A percentile compares a stretch with the other conserved stretches of the same genome.
These are phyloP conservation scores for Colletes gigas DNA, from an alignment of 1,140 invertebrate genomes.

Conservation along the genomic window DNA sequence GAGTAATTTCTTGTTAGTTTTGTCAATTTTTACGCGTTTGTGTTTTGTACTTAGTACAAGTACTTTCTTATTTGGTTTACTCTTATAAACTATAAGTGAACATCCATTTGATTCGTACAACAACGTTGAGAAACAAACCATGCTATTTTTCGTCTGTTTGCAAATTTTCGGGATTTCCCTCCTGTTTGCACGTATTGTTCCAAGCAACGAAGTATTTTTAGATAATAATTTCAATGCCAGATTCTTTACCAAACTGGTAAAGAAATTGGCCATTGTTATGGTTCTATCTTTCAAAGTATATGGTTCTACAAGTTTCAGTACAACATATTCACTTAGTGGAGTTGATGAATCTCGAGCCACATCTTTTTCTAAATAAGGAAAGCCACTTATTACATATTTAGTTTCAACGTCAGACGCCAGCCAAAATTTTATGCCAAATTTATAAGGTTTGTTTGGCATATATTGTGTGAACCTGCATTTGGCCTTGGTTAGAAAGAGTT, in stretches of 20 bases:
- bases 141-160: constrained; percentile 43
- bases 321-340: constrained; percentile 15
- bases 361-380: constrained; percentile 73
- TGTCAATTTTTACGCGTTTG: too few species aligned
- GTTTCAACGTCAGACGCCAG: constrained; percentile 53
- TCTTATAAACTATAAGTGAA: constrained; percentile 57
- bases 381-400: not conserved
- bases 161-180: too few species aligned
- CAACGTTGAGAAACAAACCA: constrained; percentile 39
- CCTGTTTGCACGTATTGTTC: not conserved
- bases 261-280: too few species aligned
- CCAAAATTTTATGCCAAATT: constrained; percentile 69
- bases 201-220: too few species aligned
- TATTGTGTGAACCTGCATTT: not conserved
- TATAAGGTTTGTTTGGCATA: not conserved
- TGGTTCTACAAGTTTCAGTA: constrained; percentile 21
- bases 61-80: constrained; percentile 15
- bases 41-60: too few species aligned
- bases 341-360: constrained; percentile 7
- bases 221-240: too few species aligned
- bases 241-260: too few species aligned
- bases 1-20: too few species aligned
- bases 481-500: constrained; percentile 47
- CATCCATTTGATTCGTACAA: constrained; percentile 37
- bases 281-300: too few species aligned